phyloP scores from a whole-genome alignment of 2,888 invertebrate genomes.

The Masnerella sp. region DNA sequence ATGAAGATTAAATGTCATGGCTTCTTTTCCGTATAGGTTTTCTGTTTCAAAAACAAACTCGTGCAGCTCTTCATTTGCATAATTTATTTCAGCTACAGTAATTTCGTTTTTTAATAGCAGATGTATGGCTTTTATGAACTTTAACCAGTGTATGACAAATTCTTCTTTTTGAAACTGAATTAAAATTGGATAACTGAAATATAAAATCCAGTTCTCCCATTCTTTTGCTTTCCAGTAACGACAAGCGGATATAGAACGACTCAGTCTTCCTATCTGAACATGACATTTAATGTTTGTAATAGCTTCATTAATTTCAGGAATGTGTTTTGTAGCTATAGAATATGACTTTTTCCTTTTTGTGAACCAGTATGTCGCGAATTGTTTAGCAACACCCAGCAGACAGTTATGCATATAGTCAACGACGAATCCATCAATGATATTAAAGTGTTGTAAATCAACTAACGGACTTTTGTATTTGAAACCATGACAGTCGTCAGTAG shows the following conservation, averaged over 20 bases:
- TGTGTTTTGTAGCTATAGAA: neutral
- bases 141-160: neutral
- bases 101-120: neutral
- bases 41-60: neutral
- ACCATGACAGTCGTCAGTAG: neutral
- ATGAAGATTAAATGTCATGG: conserved; percentile 23
- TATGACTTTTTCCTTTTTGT: neutral
- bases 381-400: neutral
- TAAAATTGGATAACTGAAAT: too few species aligned
- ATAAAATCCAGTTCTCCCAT: too few species aligned
- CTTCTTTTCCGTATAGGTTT: conserved; percentile 21
- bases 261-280: conserved; percentile 15
- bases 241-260: too few species aligned
- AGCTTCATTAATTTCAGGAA: neutral
- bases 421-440: neutral
- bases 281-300: conserved; percentile 4
- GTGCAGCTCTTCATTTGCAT: neutral
- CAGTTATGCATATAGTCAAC: conserved; percentile 2
- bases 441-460: neutral
- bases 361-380: conserved; percentile 52
- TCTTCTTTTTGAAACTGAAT: neutral
- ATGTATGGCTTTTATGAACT: neutral
- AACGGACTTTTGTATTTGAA: neutral
- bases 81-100: neutral
- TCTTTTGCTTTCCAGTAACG: too few species aligned